Percentiles rank a stretch among this genome's conserved stretches.
phyloP scores from a whole-genome alignment of 2,113 vertebrate genomes.

The Forbesichthys papilliferus region DNA sequence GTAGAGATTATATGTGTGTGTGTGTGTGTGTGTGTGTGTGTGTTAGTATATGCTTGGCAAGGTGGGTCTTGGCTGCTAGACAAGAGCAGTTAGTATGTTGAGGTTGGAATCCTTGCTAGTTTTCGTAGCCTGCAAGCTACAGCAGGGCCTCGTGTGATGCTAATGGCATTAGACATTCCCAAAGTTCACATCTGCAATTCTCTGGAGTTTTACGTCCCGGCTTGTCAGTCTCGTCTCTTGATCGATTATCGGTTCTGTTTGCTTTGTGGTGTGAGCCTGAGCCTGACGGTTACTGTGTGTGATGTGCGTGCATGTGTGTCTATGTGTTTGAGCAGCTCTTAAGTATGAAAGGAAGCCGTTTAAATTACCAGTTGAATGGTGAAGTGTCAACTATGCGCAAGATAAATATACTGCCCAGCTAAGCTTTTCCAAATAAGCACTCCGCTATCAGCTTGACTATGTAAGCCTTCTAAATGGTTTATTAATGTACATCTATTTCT shows the following conservation, averaged over 20 bases:
- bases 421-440: slow-evolving; percentile 1
- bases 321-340: neutral
- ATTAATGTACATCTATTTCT: slow-evolving; percentile 18
- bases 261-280: neutral
- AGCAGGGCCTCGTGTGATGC: slow-evolving; percentile 53
- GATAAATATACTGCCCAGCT: neutral
- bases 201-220: slow-evolving; percentile 53
- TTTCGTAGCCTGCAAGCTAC: slow-evolving; percentile 33
- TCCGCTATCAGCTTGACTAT: neutral
- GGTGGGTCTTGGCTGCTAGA: slow-evolving; percentile 46
- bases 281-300: slow-evolving; percentile 8
- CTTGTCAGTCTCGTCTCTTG: slow-evolving; percentile 53
- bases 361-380: slow-evolving; percentile 42
- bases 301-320: neutral
- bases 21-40: slow-evolving; percentile 6
- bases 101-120: slow-evolving; percentile 38
- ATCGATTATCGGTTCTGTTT: slow-evolving; percentile 52
- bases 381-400: neutral
- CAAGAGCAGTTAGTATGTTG: slow-evolving; percentile 57
- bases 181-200: slow-evolving; percentile 59
- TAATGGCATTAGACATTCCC: slow-evolving; percentile 61
- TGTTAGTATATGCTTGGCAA: slow-evolving; percentile 22
- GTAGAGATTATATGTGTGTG: slow-evolving; percentile 4
- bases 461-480: slow-evolving; percentile 28
- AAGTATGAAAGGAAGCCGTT: slow-evolving; percentile 46